These are phyloP conservation scores for Tamias sibiricus DNA, from an alignment of 2,113 vertebrate species.

Conservation along the genomic window DNA sequence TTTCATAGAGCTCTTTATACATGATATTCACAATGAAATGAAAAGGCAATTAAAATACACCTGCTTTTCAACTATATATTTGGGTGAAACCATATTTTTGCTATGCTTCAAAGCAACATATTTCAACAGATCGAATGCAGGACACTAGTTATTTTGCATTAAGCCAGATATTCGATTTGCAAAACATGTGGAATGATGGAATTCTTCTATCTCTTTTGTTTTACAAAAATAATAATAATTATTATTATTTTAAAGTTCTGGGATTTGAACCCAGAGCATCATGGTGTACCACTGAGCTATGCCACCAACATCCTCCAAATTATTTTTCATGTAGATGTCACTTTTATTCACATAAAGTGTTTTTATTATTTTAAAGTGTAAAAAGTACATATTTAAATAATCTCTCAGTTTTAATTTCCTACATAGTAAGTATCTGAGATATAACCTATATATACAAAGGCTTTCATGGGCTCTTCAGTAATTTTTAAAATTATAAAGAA, in stretches of 20 bases:
- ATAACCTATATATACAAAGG: neutral
- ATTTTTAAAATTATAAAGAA: neutral
- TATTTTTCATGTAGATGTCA: neutral
- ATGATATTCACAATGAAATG: slow-evolving; percentile 4
- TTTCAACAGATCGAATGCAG: neutral
- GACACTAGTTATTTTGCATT: neutral
- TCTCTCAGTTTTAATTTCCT: neutral
- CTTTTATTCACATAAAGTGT: neutral
- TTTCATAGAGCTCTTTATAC: neutral
- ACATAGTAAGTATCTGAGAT: neutral
- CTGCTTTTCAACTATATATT: neutral
- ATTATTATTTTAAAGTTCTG: neutral
- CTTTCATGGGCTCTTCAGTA: neutral
- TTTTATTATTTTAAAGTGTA: neutral
- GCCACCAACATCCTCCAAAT: neutral
- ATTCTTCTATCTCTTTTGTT: neutral
- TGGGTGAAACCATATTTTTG: neutral
- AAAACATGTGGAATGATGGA: neutral
- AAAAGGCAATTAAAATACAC: neutral
- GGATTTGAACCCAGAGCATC: neutral
- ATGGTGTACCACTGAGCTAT: neutral
- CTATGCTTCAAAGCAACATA: neutral
- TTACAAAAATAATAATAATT: neutral
- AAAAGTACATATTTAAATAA: neutral
- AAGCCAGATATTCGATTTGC: neutral